phyloP scores from a whole-genome alignment of 2,888 invertebrate genomes.

The Andrena flavipes region DNA sequence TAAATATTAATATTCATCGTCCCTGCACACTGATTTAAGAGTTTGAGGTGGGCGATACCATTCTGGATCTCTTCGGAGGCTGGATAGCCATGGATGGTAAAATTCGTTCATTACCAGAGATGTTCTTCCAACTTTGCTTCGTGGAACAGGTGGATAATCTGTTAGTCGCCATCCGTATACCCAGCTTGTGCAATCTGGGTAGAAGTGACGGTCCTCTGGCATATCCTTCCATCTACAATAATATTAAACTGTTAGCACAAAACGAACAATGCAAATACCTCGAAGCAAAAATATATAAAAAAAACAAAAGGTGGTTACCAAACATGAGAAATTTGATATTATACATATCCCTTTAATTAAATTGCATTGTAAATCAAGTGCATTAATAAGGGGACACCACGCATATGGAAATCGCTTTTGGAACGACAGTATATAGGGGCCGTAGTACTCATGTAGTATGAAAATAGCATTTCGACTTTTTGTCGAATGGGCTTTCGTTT shows the following conservation, averaged over 20 bases:
- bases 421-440: too few relatives aligned
- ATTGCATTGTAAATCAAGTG: too few relatives aligned
- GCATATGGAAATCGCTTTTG: too few relatives aligned
- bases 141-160: constrained; percentile 69
- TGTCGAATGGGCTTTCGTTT: too few relatives aligned
- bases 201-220: constrained; percentile 79
- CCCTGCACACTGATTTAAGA: constrained; percentile 12
- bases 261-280: not conserved
- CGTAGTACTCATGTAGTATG: too few relatives aligned
- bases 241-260: not conserved
- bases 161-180: constrained; percentile 78
- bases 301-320: not conserved
- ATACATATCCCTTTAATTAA: too few relatives aligned
- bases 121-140: constrained; percentile 65
- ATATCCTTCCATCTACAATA: constrained; percentile 73
- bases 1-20: constrained; percentile 11
- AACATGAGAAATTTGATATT: not conserved
- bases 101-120: constrained; percentile 73
- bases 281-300: not conserved
- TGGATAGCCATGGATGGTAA: constrained; percentile 75
- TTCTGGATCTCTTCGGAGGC: constrained; percentile 73
- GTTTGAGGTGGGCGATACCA: constrained; percentile 73
- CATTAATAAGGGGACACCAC: too few relatives aligned
- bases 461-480: too few relatives aligned
- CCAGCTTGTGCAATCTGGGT: constrained; percentile 80